Evolutionary conservation across 2,888 invertebrate genomes (phyloP), one percentile per base, ranked within the genome.

Genomic region (Halictus quadricinctus): DNA sequence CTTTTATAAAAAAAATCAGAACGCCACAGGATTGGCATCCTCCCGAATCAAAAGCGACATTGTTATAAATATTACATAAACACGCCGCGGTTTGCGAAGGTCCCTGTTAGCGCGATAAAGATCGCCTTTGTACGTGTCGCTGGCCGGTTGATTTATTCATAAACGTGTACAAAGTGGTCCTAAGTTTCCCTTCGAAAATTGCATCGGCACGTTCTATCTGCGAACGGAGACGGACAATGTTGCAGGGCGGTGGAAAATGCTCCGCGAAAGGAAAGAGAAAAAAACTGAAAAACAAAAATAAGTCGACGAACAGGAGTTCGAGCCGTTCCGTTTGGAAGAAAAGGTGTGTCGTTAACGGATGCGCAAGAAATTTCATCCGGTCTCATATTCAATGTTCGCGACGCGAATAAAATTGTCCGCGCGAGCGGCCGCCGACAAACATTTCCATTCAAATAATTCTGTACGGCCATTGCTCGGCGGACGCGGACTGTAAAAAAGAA

Each of bases 371-470:
- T 46, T 29, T 25, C 41, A 18, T 54, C 18, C 25, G 25, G 60
- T 41, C 29, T 46, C 36, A 25, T n/a, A 13, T 29, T 29, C 13
- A 60, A 46, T 25, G 13, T 76, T 76, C 36, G 25, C 60, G n/a
- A 58, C 25, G 13, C 36, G 25, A 75, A 64, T 76, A 43, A 64
- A 76, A 76, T 76, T 12, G 46, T 76, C 46, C 25, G 12, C 29
- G 29, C 29, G 60, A 25, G 21, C n/a, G 43, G 18, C 13, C 48
- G 43, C 4, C 46, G 25, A 58, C 75, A 13, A 76, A 29, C 64
- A 46, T 76, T 76, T 64, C 46, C 43, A 43, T 76, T 76, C 76
- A 25, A 76, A 76, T 46, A 76, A 76, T 29, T 48, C 46, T 25
- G 21, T 46, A 46, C 29, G 29, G 25, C 15, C 29, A 25, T 76